Conservation (phyloP, 2,113 vertebrate genomes). For the Thermophis baileyi region DNA sequence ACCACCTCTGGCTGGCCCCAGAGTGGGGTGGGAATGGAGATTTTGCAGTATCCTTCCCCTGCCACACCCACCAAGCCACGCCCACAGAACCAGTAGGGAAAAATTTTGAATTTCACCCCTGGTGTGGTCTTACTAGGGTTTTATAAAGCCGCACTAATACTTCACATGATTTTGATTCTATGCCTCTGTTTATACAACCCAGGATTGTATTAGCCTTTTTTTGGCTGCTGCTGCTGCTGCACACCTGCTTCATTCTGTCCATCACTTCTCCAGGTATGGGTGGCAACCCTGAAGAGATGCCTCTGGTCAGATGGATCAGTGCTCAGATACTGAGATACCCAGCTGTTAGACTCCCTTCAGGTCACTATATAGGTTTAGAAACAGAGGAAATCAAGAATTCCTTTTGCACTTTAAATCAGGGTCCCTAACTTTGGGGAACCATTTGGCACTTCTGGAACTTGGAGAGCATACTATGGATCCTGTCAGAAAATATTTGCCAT, state of each 20-base stretch:
- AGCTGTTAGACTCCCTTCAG: not conserved
- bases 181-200: too few species aligned
- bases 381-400: not conserved
- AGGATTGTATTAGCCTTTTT: too few species aligned
- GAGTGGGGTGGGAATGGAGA: too few species aligned
- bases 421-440: not conserved
- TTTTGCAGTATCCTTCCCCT: too few species aligned
- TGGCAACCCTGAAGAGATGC: not conserved
- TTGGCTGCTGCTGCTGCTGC: too few species aligned
- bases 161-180: too few species aligned
- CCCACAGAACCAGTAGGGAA: too few species aligned
- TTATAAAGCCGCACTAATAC: too few species aligned
- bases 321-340: not conserved
- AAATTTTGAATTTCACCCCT: too few species aligned
- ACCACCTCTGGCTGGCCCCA: too few species aligned
- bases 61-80: too few species aligned
- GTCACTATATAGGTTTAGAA: not conserved
- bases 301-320: not conserved
- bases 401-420: not conserved
- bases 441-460: not conserved
- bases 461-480: not conserved
- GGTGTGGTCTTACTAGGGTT: too few species aligned
- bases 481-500: not conserved
- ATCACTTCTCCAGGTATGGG: not conserved
- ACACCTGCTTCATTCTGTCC: not conserved